Conservation (phyloP, 37 sponge, comb jelly and placozoan genomes). For the Ephydatia muelleri region DNA sequence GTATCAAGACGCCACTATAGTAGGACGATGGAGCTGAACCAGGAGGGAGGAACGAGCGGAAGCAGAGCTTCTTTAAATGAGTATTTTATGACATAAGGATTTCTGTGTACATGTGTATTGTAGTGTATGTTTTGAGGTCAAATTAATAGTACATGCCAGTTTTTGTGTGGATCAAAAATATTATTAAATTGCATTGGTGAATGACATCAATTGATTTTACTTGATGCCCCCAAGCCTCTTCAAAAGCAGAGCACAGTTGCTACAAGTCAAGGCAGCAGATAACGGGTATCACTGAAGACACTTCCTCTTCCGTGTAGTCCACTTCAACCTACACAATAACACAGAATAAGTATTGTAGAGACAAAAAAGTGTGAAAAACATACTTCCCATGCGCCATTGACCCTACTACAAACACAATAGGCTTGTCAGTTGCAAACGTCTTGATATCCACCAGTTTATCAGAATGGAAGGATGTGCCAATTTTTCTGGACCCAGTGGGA, state of each 20-base stretch:
- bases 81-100: neutral
- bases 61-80: constrained; percentile 37
- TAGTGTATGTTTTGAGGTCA: neutral
- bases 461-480: constrained; percentile 89
- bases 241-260: constrained; percentile 95
- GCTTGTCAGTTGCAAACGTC: constrained; percentile 78
- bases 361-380: too few species aligned
- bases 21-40: constrained; percentile 91
- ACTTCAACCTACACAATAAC: constrained; percentile 68
- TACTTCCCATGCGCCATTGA: constrained; percentile 98
- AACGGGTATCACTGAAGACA: constrained; percentile 96
- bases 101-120: neutral
- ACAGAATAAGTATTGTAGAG: too few species aligned
- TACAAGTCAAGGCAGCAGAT: constrained; percentile 96
- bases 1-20: constrained; percentile 97
- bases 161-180: neutral
- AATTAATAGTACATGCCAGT: neutral
- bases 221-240: constrained; percentile 87
- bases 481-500: constrained; percentile 90
- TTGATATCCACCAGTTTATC: constrained; percentile 80
- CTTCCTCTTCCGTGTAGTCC: constrained; percentile 91
- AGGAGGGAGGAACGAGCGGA: too few species aligned
- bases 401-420: constrained; percentile 96
- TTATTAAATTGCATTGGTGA: neutral
- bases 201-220: neutral